Evolutionary conservation across 2,888 invertebrate species (phyloP).

Genomic region (Danaus chrysippus): DNA sequence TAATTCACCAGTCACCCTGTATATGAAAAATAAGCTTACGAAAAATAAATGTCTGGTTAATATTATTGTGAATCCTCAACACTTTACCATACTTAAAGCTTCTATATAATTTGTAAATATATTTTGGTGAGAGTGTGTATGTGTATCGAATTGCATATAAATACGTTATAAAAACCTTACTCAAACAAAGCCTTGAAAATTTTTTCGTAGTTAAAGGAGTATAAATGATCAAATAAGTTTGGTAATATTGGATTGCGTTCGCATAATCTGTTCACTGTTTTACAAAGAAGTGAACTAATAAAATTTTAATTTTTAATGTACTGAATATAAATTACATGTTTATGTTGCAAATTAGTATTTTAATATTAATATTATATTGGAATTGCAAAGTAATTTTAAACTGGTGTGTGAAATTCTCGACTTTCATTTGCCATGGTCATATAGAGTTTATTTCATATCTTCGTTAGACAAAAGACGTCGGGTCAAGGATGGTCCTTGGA

Average conservation of each 20-base stretch:
- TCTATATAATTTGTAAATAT: too few relatives aligned
- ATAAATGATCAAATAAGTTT: background rate
- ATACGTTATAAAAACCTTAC: too few relatives aligned
- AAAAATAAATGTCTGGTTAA: too few relatives aligned
- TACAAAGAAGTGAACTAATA: conserved; percentile 3
- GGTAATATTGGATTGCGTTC: conserved; percentile 9
- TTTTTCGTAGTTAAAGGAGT: too few relatives aligned
- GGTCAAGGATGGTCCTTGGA: conserved; percentile 53
- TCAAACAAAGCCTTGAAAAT: too few relatives aligned
- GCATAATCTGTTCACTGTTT: conserved; percentile 10
- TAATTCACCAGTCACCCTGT: too few relatives aligned
- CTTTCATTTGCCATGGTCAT: conserved; percentile 37
- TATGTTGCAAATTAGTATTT: background rate
- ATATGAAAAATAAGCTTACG: too few relatives aligned
- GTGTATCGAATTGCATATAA: too few relatives aligned
- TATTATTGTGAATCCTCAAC: too few relatives aligned
- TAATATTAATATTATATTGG: conserved; percentile 11
- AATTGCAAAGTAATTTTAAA: conserved; percentile 26
- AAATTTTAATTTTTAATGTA: background rate
- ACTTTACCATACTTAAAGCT: too few relatives aligned
- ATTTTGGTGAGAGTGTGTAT: too few relatives aligned
- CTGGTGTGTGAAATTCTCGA: conserved; percentile 38
- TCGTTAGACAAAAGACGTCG: conserved; percentile 36
- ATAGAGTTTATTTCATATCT: conserved; percentile 27
- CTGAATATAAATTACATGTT: background rate